A percentile compares a stretch with the other conserved stretches of the same genome.
phyloP scores from a whole-genome alignment of 2,113 vertebrate genomes.

The Ondatra zibethicus region DNA sequence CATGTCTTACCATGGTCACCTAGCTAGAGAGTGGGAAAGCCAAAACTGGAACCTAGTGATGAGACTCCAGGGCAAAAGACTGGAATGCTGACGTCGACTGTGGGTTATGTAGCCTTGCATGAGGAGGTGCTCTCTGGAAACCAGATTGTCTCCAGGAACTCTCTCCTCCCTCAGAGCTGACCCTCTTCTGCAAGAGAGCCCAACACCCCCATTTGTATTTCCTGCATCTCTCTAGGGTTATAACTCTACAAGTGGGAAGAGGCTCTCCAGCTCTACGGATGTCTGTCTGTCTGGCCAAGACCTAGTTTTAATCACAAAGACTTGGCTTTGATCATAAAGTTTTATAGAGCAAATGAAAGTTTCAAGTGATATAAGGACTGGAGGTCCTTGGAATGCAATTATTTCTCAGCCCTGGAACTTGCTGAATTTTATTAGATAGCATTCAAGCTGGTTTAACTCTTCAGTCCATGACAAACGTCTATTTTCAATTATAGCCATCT shows the following conservation, averaged over 20 bases:
- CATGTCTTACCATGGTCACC: not conserved
- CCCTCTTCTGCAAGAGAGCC: not conserved
- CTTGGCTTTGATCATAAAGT: slow-evolving; percentile 73
- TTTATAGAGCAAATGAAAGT: slow-evolving; percentile 66
- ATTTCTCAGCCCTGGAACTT: slow-evolving; percentile 62
- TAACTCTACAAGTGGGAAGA: slow-evolving; percentile 37
- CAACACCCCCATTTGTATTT: not conserved
- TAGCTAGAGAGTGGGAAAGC: not conserved
- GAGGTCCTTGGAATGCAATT: slow-evolving; percentile 56
- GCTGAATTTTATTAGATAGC: slow-evolving; percentile 71
- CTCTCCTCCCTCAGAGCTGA: not conserved
- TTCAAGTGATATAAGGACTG: slow-evolving; percentile 64
- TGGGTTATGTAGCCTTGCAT: no score
- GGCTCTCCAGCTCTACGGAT: slow-evolving; percentile 12
- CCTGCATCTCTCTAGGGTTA: slow-evolving; percentile 26
- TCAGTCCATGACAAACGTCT: slow-evolving; percentile 30
- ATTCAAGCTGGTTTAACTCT: slow-evolving; percentile 51
- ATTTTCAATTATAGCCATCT: slow-evolving; percentile 52
- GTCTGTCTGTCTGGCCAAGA: slow-evolving; percentile 45
- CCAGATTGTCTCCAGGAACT: not conserved
- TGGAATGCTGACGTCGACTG: no score
- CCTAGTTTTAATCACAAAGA: slow-evolving; percentile 53
- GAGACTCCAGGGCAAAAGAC: not conserved
- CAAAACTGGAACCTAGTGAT: not conserved
- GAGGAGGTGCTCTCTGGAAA: not conserved